Percentiles rank a stretch among this genome's conserved stretches.
phyloP scores from a whole-genome alignment of 2,113 vertebrate species.

The Malurus cyaneus region DNA sequence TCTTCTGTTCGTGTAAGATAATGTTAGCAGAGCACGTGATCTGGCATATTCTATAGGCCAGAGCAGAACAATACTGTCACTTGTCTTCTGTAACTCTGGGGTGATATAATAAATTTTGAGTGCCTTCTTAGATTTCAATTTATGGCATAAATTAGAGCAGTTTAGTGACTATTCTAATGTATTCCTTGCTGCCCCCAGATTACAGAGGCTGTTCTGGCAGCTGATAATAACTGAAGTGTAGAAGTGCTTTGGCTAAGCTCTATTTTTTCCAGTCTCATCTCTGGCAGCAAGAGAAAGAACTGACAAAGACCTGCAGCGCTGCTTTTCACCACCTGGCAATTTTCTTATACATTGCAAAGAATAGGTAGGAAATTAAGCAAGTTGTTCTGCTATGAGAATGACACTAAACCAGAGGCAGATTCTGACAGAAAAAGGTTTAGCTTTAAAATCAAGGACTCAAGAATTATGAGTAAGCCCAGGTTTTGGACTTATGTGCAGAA shows the following conservation, averaged over 20 bases:
- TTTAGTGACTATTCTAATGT: not conserved
- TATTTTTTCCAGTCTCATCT: not conserved
- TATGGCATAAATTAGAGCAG: conserved; percentile 30
- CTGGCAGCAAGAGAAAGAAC: not conserved
- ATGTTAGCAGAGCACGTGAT: not conserved
- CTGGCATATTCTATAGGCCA: not conserved
- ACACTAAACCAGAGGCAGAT: not conserved
- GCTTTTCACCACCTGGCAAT: conserved; percentile 15
- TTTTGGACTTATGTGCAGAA: not conserved
- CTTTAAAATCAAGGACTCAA: not conserved
- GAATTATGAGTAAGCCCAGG: not conserved
- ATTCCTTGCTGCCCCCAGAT: not conserved
- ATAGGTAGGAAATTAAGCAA: not conserved
- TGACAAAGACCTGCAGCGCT: not conserved
- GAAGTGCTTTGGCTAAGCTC: not conserved
- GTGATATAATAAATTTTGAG: not conserved
- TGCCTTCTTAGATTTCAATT: conserved; percentile 18
- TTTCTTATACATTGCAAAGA: not conserved
- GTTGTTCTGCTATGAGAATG: not conserved
- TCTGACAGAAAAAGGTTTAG: not conserved
- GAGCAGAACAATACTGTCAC: conserved; percentile 6
- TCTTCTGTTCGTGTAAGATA: not conserved
- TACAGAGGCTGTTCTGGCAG: not conserved
- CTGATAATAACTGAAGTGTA: not conserved
- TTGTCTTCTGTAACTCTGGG: not conserved